These are phyloP conservation scores for Chauna torquata DNA, from an alignment of 2,113 vertebrate species.

Conservation along the genomic window DNA sequence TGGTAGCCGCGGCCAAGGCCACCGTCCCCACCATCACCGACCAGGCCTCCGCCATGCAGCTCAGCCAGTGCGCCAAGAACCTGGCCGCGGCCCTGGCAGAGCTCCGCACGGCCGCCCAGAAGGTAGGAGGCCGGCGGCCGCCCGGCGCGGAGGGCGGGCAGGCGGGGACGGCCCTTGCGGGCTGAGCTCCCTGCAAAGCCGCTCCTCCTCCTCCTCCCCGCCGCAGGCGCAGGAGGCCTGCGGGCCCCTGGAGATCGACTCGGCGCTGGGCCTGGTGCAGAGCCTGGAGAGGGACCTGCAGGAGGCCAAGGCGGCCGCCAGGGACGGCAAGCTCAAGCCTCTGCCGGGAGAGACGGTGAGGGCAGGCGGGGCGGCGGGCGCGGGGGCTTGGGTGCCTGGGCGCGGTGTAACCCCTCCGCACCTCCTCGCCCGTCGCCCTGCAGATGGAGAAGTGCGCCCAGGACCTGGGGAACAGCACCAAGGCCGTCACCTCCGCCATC, in stretches of 20 bases:
- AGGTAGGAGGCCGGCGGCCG: conserved; percentile 74
- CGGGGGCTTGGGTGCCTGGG: too few species aligned
- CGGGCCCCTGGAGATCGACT: conserved; percentile 95
- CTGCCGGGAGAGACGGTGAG: conserved; percentile 93
- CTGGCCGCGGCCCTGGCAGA: conserved; percentile 90
- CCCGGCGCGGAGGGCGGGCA: too few species aligned
- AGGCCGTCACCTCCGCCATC: conserved; percentile 92
- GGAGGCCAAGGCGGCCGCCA: conserved; percentile 90
- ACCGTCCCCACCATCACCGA: conserved; percentile 92
- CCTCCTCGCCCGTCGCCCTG: neutral
- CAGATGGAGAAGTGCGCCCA: conserved; percentile 95
- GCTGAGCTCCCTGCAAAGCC: neutral
- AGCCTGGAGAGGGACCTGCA: conserved; percentile 91
- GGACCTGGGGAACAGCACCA: conserved; percentile 93
- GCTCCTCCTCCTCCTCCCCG: neutral
- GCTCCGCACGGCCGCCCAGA: conserved; percentile 92
- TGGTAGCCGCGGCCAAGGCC: conserved; percentile 94
- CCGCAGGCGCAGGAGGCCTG: conserved; percentile 93
- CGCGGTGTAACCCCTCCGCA: neutral
- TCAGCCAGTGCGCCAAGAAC: conserved; percentile 97
- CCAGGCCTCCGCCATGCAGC: conserved; percentile 96
- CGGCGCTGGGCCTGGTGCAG: conserved; percentile 87
- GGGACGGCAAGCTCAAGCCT: conserved; percentile 89
- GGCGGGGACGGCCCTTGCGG: neutral
- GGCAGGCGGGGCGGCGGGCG: accelerated